Conservation (phyloP, 2,797 vertebrate species). For the Cryptoblepharus egeriae region DNA sequence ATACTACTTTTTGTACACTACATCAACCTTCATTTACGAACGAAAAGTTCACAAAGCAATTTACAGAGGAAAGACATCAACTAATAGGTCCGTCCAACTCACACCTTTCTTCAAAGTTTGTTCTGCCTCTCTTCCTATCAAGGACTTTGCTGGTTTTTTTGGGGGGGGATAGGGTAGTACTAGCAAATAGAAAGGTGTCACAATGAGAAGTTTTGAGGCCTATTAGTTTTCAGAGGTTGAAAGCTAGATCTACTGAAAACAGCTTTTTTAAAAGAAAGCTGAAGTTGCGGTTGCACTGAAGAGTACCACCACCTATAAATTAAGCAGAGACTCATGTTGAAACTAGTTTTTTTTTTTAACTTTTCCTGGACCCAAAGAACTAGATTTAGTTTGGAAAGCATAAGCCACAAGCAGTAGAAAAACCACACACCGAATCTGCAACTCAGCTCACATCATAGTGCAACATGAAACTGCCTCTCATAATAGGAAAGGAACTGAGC, state of each 20-base stretch:
- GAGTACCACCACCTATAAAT: not conserved
- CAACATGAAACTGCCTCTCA: slow-evolving; percentile 3
- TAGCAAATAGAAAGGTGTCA: not conserved
- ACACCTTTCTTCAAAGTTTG: not conserved
- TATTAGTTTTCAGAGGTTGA: not conserved
- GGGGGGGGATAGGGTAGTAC: no score
- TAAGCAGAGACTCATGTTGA: not conserved
- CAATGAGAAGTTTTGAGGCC: not conserved
- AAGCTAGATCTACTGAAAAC: not conserved
- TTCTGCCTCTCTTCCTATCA: not conserved
- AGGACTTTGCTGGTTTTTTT: no score
- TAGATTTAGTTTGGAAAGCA: not conserved
- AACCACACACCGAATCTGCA: not conserved
- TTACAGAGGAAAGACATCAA: no score
- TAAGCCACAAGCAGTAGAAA: not conserved
- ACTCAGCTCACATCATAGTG: not conserved
- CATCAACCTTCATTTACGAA: no score
- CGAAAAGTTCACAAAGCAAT: no score
- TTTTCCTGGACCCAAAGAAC: not conserved
- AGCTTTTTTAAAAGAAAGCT: not conserved
- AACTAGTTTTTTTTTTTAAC: not conserved
- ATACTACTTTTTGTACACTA: not conserved
- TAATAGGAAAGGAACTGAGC: not conserved
- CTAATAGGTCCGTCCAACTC: no score
- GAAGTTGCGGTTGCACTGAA: not conserved